Evolutionary conservation across 2,888 invertebrate genomes (phyloP).

Genomic region (Rhabditoides inermis): DNA sequence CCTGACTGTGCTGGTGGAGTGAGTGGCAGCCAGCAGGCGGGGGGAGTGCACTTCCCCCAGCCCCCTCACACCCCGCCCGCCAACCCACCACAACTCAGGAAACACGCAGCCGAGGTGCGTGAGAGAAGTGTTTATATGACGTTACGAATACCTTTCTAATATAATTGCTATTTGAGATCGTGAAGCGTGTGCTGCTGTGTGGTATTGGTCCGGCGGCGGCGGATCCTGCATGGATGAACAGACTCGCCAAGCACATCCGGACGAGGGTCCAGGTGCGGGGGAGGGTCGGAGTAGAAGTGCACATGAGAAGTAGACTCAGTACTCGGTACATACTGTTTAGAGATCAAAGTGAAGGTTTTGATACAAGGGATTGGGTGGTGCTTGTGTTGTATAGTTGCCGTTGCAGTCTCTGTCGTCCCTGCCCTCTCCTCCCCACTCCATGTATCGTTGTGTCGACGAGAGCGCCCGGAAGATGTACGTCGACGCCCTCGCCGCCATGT

Average conservation of each 20-base stretch:
- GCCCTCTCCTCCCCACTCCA: background rate
- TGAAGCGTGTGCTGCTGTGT: slow-evolving; percentile 12
- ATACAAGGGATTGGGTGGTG: too few relatives aligned
- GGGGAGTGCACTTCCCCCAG: too few relatives aligned
- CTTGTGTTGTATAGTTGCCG: too few relatives aligned
- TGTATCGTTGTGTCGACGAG: slow-evolving; percentile 20
- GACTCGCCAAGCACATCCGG: slow-evolving; percentile 9
- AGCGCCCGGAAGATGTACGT: slow-evolving; percentile 25
- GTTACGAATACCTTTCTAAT: background rate
- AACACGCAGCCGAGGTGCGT: too few relatives aligned
- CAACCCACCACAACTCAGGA: too few relatives aligned
- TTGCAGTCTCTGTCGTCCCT: too few relatives aligned
- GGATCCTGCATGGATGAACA: background rate
- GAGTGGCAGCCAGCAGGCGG: too few relatives aligned
- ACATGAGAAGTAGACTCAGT: background rate
- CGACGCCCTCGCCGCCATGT: slow-evolving; percentile 27
- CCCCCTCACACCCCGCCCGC: too few relatives aligned
- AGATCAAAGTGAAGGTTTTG: background rate
- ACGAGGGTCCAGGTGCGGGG: slow-evolving; percentile 6
- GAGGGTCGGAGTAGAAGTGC: background rate
- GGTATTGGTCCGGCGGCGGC: slow-evolving; percentile 12
- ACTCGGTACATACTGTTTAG: background rate
- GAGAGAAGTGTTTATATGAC: background rate
- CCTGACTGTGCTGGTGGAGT: too few relatives aligned
- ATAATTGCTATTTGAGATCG: background rate